phyloP scores from a whole-genome alignment of 2,797 vertebrate species.

The Epinephelus malabaricus region DNA sequence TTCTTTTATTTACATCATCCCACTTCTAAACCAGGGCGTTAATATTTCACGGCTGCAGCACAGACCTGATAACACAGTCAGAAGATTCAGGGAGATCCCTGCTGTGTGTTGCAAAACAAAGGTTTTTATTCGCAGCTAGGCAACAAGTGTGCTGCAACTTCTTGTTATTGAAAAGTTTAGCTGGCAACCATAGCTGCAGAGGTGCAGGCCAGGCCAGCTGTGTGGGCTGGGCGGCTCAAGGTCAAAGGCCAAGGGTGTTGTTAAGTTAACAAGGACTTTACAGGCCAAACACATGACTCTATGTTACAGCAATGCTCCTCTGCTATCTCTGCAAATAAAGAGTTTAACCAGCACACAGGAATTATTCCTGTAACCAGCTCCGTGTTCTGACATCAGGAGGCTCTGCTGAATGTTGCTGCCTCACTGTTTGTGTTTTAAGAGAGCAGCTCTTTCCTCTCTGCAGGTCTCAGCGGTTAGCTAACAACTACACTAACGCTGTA shows the following conservation, averaged over 20 bases:
- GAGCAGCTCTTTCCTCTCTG: not conserved
- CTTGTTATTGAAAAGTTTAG: conserved; percentile 29
- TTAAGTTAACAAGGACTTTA: conserved; percentile 28
- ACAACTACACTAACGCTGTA: conserved; percentile 3
- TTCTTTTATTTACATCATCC: not conserved
- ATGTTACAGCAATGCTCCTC: not conserved
- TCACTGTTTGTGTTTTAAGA: conserved; percentile 10
- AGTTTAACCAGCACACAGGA: not conserved
- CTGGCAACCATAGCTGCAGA: conserved; percentile 17
- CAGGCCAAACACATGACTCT: conserved; percentile 26
- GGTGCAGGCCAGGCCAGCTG: conserved; percentile 31
- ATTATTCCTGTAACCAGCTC: too few species aligned
- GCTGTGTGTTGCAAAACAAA: not conserved
- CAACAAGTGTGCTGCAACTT: conserved; percentile 20
- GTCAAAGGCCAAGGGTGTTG: conserved; percentile 57
- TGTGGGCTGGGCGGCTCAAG: conserved; percentile 28
- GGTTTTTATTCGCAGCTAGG: conserved; percentile 27
- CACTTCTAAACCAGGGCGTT: not conserved
- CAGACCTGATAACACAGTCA: not conserved
- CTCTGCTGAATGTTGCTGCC: not conserved
- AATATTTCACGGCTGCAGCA: not conserved
- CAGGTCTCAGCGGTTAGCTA: conserved; percentile 31
- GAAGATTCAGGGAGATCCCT: not conserved
- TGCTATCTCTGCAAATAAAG: not conserved
- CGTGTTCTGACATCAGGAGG: rapidly evolving